These are phyloP conservation scores for Molossus alvarezi DNA, from an alignment of 2,797 vertebrate genomes.

Conservation along the genomic window DNA sequence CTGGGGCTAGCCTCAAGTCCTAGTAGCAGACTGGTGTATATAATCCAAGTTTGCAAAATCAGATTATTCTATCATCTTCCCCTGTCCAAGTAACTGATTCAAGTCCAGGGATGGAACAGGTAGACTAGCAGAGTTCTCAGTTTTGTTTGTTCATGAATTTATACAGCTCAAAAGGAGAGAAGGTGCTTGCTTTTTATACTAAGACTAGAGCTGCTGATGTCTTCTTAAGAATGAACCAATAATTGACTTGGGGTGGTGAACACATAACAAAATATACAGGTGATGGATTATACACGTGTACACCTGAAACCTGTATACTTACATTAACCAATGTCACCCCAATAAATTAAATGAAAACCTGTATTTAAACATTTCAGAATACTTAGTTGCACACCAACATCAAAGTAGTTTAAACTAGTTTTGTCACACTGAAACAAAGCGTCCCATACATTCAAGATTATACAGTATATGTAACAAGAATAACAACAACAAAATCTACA, in stretches of 20 bases:
- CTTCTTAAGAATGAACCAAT: background rate
- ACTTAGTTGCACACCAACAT: background rate
- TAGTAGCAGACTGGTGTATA: background rate
- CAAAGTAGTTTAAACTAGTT: background rate
- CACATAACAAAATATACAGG: background rate
- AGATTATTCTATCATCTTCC: background rate
- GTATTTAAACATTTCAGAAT: background rate
- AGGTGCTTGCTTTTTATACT: background rate
- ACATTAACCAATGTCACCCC: background rate
- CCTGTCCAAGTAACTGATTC: background rate
- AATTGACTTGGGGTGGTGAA: background rate
- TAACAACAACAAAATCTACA: background rate
- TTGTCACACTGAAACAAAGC: constrained; percentile 1
- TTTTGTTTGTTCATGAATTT: background rate
- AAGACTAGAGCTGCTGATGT: background rate
- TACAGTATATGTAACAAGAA: background rate
- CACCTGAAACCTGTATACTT: background rate
- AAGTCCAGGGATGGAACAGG: background rate
- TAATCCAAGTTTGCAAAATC: background rate
- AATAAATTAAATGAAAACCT: background rate
- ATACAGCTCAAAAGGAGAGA: background rate
- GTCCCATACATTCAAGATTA: background rate
- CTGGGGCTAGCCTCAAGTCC: background rate
- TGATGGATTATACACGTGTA: background rate
- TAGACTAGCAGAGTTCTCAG: background rate